Percentiles rank a stretch among this genome's conserved stretches.
Conservation (phyloP, 2,797 vertebrate genomes). For the Melanotaenia pygmaea region DNA sequence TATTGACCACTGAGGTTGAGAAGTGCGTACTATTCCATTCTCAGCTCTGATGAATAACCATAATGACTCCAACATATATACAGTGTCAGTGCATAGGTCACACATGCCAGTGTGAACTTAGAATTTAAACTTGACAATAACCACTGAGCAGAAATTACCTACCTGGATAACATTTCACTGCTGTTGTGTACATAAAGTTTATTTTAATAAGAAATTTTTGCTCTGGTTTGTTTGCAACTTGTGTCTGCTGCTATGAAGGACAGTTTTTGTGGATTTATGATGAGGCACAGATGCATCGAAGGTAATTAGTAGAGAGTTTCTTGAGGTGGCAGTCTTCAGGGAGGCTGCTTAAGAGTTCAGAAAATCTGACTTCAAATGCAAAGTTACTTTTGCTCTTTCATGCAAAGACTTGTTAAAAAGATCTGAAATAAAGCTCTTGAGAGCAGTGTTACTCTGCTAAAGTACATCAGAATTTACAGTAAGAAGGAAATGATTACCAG, state of each 20-base stretch:
- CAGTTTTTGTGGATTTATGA: background rate
- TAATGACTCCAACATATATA: background rate
- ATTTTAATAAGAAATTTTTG: background rate
- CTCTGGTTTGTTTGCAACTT: background rate
- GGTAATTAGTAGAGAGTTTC: background rate
- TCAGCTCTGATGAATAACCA: background rate
- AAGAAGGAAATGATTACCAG: background rate
- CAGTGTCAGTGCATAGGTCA: background rate
- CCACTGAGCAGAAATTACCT: no score
- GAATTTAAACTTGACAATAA: no score
- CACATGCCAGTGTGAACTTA: background rate
- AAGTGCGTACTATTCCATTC: background rate
- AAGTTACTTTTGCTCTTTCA: constrained; percentile 1
- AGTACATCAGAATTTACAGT: background rate
- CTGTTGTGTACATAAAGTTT: no score
- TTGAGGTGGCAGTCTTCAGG: background rate
- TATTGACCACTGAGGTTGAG: background rate
- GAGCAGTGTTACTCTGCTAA: background rate
- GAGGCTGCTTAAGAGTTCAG: constrained; percentile 1
- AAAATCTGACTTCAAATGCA: constrained; percentile 7
- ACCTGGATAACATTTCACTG: no score
- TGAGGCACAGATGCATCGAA: constrained; percentile 4
- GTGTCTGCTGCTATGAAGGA: background rate
- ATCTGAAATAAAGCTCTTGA: constrained; percentile 5
- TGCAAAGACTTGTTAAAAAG: constrained; percentile 10